Conservation (phyloP, 2,888 invertebrate species). For the Monopis laevigella region DNA sequence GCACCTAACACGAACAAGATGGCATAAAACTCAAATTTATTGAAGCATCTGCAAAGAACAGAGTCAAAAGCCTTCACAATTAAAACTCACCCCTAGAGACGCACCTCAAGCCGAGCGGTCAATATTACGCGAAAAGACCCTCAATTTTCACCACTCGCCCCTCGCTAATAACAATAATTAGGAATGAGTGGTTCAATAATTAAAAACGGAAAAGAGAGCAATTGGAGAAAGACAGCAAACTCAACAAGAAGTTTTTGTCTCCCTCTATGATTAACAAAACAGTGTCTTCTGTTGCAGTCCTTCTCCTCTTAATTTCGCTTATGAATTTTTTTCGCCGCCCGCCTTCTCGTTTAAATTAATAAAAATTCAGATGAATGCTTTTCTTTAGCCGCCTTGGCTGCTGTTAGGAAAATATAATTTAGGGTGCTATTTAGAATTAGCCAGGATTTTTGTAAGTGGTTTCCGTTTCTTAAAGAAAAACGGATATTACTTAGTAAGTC, state of each 20-base stretch:
- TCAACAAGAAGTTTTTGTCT: slow-evolving; percentile 33
- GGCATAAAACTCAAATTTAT: slow-evolving; percentile 58
- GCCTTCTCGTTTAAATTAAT: slow-evolving; percentile 47
- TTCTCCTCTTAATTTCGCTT: slow-evolving; percentile 46
- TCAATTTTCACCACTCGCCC: slow-evolving; percentile 66
- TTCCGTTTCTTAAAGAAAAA: too few species aligned
- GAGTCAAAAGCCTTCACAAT: slow-evolving; percentile 62
- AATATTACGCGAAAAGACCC: slow-evolving; percentile 59
- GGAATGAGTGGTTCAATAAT: slow-evolving; percentile 70
- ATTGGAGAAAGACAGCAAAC: slow-evolving; percentile 47
- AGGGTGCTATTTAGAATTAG: too few species aligned
- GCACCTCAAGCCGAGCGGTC: slow-evolving; percentile 56
- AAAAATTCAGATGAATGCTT: slow-evolving; percentile 39
- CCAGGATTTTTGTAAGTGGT: too few species aligned
- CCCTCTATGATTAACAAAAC: slow-evolving; percentile 26
- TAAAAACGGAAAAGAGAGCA: slow-evolving; percentile 68
- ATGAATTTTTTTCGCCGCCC: slow-evolving; percentile 39
- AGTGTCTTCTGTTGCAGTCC: slow-evolving; percentile 29
- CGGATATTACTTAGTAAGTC: too few species aligned
- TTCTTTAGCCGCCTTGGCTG: slow-evolving; percentile 24
- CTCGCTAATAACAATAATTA: slow-evolving; percentile 69
- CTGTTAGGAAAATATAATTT: slow-evolving; percentile 22
- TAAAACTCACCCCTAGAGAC: slow-evolving; percentile 56
- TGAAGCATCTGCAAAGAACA: slow-evolving; percentile 58
- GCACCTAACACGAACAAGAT: slow-evolving; percentile 42